Evolutionary conservation across 1,140 invertebrate species (phyloP).

Genomic region (Lepidurus arcticus): DNA sequence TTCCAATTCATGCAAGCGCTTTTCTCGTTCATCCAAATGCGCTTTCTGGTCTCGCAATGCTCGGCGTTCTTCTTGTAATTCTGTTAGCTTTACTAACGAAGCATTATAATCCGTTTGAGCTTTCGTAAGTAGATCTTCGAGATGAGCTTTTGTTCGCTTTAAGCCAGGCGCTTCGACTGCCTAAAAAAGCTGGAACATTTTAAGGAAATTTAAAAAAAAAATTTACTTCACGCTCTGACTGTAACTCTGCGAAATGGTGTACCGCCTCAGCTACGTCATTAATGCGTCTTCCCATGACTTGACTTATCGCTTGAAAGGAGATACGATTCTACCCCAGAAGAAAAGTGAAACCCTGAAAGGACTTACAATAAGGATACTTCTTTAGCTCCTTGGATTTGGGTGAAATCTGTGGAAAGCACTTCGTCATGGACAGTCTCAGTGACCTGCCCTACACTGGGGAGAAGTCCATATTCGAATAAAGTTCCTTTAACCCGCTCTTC

Average conservation of each 20-base stretch:
- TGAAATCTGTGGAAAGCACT: neutral
- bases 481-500: neutral
- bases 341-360: neutral
- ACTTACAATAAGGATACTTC: neutral
- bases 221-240: neutral
- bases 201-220: too few species aligned
- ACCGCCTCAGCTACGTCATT: neutral
- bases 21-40: constrained; percentile 45
- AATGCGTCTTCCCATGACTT: neutral
- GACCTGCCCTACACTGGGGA: neutral
- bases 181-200: neutral
- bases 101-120: neutral
- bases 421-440: neutral
- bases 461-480: neutral
- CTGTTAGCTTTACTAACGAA: neutral
- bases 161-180: constrained; percentile 1
- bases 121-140: neutral
- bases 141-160: neutral
- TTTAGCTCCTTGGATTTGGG: neutral
- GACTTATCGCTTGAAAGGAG: neutral
- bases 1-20: constrained; percentile 49
- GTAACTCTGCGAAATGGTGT: neutral
- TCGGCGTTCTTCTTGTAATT: constrained; percentile 32
- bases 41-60: constrained; percentile 50
- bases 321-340: neutral